Conservation (phyloP, 2,113 vertebrate species). For the Petrocephalus zakoni region DNA sequence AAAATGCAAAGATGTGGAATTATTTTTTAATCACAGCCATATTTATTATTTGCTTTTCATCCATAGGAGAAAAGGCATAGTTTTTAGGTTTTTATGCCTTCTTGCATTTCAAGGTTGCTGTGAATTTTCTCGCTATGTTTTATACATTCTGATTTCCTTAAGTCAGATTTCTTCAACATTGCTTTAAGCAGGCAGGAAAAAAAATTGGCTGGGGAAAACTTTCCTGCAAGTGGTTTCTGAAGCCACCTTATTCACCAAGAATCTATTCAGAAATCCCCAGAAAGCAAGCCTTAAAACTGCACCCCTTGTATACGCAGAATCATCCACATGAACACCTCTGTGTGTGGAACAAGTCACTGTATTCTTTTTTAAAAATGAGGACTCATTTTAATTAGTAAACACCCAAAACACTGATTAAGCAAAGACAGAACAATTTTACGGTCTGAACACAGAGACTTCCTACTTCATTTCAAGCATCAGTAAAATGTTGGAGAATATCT, state of each 20-base stretch:
- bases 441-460: background rate
- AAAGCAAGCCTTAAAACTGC: background rate
- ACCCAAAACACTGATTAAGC: background rate
- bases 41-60: background rate
- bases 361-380: background rate
- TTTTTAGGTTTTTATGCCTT: background rate
- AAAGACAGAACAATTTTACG: background rate
- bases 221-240: background rate
- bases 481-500: background rate
- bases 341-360: background rate
- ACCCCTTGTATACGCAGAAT: background rate
- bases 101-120: background rate
- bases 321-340: background rate
- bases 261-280: background rate
- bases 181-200: background rate
- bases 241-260: background rate
- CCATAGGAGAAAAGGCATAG: background rate
- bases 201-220: background rate
- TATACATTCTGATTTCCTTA: background rate
- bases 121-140: background rate
- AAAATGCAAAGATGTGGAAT: background rate
- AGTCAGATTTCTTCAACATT: background rate
- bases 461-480: background rate
- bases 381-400: background rate
- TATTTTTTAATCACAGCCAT: background rate